Evolutionary conservation across 2,888 invertebrate species (phyloP).

Genomic region (Nemoura dubitans): DNA sequence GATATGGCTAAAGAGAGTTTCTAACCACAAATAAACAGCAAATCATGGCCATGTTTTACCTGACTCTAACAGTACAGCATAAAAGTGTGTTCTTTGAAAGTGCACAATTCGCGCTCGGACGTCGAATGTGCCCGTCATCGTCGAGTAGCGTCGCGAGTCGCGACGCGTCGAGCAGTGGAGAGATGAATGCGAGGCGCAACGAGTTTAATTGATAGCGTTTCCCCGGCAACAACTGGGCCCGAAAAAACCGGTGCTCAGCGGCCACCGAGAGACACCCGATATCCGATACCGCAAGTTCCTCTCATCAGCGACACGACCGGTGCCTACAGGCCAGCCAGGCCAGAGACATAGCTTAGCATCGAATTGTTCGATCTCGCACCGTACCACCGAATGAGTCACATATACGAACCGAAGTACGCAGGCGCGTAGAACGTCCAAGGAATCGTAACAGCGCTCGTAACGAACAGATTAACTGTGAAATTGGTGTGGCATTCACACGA

Average conservation of each 20-base stretch:
- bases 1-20: not conserved
- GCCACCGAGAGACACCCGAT: too few relatives aligned
- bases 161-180: not conserved
- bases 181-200: not conserved
- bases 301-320: too few relatives aligned
- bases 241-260: too few relatives aligned
- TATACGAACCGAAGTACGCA: not conserved
- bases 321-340: too few relatives aligned
- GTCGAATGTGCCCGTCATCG: not conserved
- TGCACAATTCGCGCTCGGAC: not conserved
- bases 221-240: too few relatives aligned
- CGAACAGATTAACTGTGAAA: not conserved
- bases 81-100: not conserved
- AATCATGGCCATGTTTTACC: not conserved
- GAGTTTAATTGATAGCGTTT: not conserved
- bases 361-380: too few relatives aligned
- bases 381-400: too few relatives aligned
- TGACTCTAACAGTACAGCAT: not conserved
- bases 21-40: not conserved
- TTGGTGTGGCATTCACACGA: conserved; percentile 8
- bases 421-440: not conserved
- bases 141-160: too few relatives aligned
- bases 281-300: too few relatives aligned
- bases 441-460: not conserved
- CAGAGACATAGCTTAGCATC: too few relatives aligned